phyloP scores from a whole-genome alignment of 2,113 vertebrate genomes.

The Lynx canadensis region DNA sequence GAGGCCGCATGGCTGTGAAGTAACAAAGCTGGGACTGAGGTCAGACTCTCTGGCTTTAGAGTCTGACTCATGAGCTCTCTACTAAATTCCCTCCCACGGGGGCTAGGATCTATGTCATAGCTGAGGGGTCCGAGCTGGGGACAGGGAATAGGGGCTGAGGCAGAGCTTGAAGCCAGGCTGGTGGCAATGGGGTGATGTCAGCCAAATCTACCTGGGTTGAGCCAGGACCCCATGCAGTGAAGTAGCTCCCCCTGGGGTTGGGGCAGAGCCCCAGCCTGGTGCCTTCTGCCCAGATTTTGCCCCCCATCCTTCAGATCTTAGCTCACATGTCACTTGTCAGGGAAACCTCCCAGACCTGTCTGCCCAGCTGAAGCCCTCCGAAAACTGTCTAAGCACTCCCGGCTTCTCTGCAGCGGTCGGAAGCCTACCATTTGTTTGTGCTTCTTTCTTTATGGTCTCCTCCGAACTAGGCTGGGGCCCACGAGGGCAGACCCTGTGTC shows the following conservation, averaged over 20 bases:
- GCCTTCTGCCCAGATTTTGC: background rate
- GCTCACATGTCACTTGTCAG: background rate
- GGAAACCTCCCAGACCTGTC: background rate
- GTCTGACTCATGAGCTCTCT: too few species aligned
- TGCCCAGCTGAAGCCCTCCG: background rate
- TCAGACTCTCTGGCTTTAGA: background rate
- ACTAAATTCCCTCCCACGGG: background rate
- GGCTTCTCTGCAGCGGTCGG: background rate
- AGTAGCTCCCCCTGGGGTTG: rapidly evolving
- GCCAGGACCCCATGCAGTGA: background rate
- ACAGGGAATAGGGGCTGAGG: background rate
- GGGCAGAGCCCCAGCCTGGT: background rate
- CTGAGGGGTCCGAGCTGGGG: background rate
- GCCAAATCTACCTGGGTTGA: too few species aligned
- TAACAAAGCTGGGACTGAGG: background rate
- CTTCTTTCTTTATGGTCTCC: background rate
- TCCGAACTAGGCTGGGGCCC: background rate
- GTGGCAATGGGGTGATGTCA: background rate
- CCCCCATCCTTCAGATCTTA: background rate
- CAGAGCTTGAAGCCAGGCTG: background rate
- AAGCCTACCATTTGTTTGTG: background rate
- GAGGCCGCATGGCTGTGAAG: background rate
- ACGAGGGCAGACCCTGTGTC: background rate
- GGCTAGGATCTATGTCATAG: background rate
- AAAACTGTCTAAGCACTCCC: rapidly evolving